These are phyloP conservation scores for Neolamprologus variostigma DNA, from an alignment of 2,113 vertebrate genomes.

Conservation along the genomic window DNA sequence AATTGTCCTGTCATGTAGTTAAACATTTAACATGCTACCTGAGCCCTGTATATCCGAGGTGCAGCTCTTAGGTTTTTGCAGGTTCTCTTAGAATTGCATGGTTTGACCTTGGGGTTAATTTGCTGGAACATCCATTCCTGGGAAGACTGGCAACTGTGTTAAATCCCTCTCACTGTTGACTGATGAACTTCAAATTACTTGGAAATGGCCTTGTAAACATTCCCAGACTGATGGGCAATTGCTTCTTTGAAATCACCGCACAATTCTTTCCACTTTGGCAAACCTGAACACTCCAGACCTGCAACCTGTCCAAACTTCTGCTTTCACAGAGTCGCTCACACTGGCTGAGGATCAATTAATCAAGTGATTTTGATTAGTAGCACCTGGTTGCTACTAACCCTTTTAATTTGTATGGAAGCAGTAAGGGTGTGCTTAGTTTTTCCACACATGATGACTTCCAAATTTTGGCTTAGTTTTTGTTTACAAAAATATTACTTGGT, in stretches of 20 bases:
- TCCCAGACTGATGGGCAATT: background rate
- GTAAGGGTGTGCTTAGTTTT: background rate
- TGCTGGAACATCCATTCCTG: background rate
- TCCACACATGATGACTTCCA: background rate
- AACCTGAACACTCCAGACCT: background rate
- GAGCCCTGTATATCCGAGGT: background rate
- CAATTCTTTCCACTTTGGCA: background rate
- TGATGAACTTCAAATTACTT: background rate
- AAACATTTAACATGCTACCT: background rate
- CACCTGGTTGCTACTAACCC: background rate
- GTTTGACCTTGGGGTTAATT: background rate
- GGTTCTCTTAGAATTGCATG: background rate
- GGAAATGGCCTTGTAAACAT: background rate
- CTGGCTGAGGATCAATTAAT: background rate
- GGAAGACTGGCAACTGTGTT: background rate
- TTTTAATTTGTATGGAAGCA: background rate
- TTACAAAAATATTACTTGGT: background rate
- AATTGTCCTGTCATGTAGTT: background rate
- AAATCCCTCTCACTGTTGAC: background rate
- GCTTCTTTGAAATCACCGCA: background rate
- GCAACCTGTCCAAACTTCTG: background rate
- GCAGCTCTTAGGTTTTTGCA: background rate
- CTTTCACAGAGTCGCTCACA: background rate
- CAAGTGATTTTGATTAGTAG: background rate
- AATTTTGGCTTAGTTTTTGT: background rate